Evolutionary conservation across 2,888 invertebrate species (phyloP).

Genomic region (Drosophila mettleri): DNA sequence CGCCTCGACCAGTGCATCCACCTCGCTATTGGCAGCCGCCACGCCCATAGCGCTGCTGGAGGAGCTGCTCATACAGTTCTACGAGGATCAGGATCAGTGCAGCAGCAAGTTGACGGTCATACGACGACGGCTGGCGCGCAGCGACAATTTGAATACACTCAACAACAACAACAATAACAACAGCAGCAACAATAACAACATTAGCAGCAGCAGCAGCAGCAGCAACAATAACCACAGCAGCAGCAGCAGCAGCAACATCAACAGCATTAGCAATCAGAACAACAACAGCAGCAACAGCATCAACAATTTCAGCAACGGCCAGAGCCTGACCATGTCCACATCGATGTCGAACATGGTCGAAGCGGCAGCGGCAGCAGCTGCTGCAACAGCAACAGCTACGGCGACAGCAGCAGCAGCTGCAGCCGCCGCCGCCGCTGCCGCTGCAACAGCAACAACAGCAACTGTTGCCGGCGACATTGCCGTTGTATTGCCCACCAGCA

Average conservation of each 20-base stretch:
- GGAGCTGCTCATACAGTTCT: conserved; percentile 83
- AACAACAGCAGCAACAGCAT: conserved; percentile 42
- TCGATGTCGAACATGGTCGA: conserved; percentile 64
- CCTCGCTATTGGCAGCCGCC: conserved; percentile 37
- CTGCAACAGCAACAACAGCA: conserved; percentile 18
- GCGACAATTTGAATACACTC: conserved; percentile 46
- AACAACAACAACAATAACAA: conserved; percentile 25
- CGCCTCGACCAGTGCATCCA: conserved; percentile 33
- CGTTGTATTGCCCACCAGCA: conserved; percentile 16
- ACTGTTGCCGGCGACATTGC: conserved; percentile 16
- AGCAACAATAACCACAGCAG: conserved; percentile 25
- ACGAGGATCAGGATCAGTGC: conserved; percentile 84
- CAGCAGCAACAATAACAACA: conserved; percentile 20
- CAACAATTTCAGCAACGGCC: conserved; percentile 59
- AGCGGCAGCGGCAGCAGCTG: conserved; percentile 30
- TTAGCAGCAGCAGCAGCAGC: conserved; percentile 34
- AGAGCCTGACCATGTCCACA: conserved; percentile 64
- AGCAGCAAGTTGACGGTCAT: conserved; percentile 80
- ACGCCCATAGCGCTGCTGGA: conserved; percentile 80
- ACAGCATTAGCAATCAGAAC: conserved; percentile 32
- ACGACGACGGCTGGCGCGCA: conserved; percentile 61
- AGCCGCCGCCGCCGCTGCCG: conserved; percentile 8
- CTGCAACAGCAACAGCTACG: conserved; percentile 21
- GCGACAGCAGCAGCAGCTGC: conserved; percentile 1
- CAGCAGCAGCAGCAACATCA: conserved; percentile 42